A percentile compares a stretch with the other conserved stretches of the same genome.
phyloP scores from a whole-genome alignment of 1,140 invertebrate genomes.

The Aporrectodea caliginosa region DNA sequence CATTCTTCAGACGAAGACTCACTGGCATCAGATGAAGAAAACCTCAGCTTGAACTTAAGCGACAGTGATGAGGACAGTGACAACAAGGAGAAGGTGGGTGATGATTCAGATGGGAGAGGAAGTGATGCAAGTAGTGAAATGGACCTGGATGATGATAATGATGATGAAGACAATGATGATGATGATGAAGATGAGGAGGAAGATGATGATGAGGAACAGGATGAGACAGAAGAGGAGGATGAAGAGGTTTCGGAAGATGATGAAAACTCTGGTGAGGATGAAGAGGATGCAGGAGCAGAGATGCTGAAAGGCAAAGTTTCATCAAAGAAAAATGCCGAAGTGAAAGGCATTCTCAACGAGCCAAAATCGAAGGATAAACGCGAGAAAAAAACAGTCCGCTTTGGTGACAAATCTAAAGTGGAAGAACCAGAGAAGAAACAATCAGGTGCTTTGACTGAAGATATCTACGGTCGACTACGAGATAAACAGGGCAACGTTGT shows the following conservation, averaged over 20 bases:
- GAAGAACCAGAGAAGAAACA: slow-evolving; percentile 20
- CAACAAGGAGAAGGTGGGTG: too few relatives aligned
- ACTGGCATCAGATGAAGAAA: too few relatives aligned
- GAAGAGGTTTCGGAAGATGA: slow-evolving; percentile 27
- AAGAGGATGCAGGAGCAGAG: too few relatives aligned
- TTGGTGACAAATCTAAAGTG: slow-evolving; percentile 34
- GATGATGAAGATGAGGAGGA: slow-evolving; percentile 54
- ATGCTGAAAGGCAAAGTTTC: too few relatives aligned
- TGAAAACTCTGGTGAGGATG: slow-evolving; percentile 25
- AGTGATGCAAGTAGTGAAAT: too few relatives aligned
- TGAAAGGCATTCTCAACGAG: slow-evolving; percentile 27
- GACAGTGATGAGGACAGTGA: too few relatives aligned
- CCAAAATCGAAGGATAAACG: too few relatives aligned
- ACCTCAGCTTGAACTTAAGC: too few relatives aligned
- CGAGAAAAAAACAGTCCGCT: slow-evolving; percentile 37
- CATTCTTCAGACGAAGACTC: too few relatives aligned
- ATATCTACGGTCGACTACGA: slow-evolving; percentile 85
- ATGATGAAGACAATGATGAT: slow-evolving; percentile 41
- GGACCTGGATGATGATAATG: slow-evolving; percentile 35
- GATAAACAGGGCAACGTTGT: slow-evolving; percentile 75
- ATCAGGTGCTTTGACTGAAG: slow-evolving; percentile 74
- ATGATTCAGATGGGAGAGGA: too few relatives aligned
- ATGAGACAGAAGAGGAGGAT: slow-evolving; percentile 34
- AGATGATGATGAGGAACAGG: slow-evolving; percentile 55
- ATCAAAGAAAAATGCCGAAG: too few relatives aligned